Evolutionary conservation across 2,888 invertebrate genomes (phyloP).

Genomic region (Bruchidius siliquastri): DNA sequence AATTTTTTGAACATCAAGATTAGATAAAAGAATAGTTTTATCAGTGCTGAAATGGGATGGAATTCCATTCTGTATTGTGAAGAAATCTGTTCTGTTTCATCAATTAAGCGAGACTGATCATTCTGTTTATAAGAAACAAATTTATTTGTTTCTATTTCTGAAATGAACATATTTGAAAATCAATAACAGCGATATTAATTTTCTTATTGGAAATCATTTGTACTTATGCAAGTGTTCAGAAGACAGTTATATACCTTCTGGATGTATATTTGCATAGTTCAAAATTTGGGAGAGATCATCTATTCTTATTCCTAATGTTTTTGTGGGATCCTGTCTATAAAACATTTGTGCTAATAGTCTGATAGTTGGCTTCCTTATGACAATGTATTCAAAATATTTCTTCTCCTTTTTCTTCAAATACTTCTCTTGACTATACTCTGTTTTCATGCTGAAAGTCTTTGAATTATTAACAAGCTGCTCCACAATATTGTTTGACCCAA

Average conservation of each 20-base stretch:
- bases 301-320: slow-evolving; percentile 71
- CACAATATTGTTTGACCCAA: slow-evolving; percentile 77
- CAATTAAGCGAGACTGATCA: no score
- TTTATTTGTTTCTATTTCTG: no score
- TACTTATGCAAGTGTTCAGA: no score
- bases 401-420: slow-evolving; percentile 93
- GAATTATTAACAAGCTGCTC: slow-evolving; percentile 86
- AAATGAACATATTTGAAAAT: no score
- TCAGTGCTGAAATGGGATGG: no score
- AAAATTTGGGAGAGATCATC: slow-evolving; percentile 89
- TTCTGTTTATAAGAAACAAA: no score
- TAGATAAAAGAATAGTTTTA: no score
- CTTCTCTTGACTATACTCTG: slow-evolving; percentile 89
- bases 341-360: slow-evolving; percentile 80
- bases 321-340: slow-evolving; percentile 71
- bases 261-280: slow-evolving; percentile 73
- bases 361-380: slow-evolving; percentile 75
- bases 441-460: slow-evolving; percentile 83
- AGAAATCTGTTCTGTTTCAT: no score
- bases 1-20: no score
- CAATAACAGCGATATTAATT: no score
- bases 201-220: no score
- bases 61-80: no score
- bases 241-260: slow-evolving; percentile 44
- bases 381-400: slow-evolving; percentile 83